Conservation (phyloP, 1,140 invertebrate genomes). For the Phymorhynchus buccinoides region DNA sequence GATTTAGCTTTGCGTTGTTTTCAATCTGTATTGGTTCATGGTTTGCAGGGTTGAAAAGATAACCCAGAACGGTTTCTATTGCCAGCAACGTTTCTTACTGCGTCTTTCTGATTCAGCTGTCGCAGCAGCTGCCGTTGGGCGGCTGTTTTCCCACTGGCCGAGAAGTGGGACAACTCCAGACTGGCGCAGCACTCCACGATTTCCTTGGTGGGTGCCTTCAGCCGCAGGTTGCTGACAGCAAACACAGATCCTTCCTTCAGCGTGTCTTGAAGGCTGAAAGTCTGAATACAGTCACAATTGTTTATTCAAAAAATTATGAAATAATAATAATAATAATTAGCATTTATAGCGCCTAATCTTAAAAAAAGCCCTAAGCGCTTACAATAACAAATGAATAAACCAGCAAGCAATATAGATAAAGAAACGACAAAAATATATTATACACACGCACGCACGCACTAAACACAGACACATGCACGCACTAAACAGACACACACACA, state of each 20-base stretch:
- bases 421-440: too few relatives aligned
- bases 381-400: too few relatives aligned
- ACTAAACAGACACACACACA: too few relatives aligned
- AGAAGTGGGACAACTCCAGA: conserved; percentile 42
- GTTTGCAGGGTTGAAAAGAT: too few relatives aligned
- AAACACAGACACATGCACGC: too few relatives aligned
- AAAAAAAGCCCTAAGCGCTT: too few relatives aligned
- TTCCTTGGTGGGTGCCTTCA: conserved; percentile 33
- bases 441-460: too few relatives aligned
- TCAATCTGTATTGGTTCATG: too few relatives aligned
- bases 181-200: conserved; percentile 37
- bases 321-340: too few relatives aligned
- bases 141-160: conserved; percentile 39
- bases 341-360: too few relatives aligned
- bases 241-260: conserved; percentile 42
- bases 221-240: conserved; percentile 48
- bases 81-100: background rate
- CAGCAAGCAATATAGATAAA: too few relatives aligned
- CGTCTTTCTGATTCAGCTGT: conserved; percentile 3
- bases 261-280: conserved; percentile 35
- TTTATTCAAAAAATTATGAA: background rate
- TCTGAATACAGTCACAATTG: conserved; percentile 36
- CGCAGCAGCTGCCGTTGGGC: conserved; percentile 41
- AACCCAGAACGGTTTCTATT: background rate
- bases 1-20: too few relatives aligned